Base-by-base conservation (phyloP, 2,113 vertebrate genomes). In the Charadrius vociferus region DNA sequence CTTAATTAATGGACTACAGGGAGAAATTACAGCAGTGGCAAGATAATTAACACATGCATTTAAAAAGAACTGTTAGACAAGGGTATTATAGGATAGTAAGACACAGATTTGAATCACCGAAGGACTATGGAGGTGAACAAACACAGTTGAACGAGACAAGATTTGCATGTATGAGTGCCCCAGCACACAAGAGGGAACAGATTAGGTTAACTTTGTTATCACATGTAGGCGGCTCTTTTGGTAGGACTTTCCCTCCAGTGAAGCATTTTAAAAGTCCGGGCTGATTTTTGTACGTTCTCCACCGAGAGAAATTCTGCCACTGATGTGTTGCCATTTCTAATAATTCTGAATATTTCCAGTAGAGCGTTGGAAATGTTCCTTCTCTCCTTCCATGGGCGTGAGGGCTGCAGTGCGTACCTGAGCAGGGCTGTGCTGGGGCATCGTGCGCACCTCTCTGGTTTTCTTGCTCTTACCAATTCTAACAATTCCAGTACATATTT, bases 1-100 rank as follows among this genome's bases (percentile, higher is more conserved):
- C 98, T 98, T 99, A 99, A 99, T 99, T 99, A 99, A 99, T 98
- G 98, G 98, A 99, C 99, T 98, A 99, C 98, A 96, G 99, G 98
- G 99, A 99, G 98, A 99, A 99, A 98, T 99, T 98, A 98, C 97
- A 98, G 98, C 98, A 94, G 98, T 98, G 98, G 98, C 98, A 98
- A 95, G 98, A 98, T 99, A 99, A 99, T 99, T 99, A 99, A 99
- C 98, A 98, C 97, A 78, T 98, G 97, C 96, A 96, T 98, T 97
- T 97, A 96, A 96, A 97, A 96, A 96, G 97, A 97, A 92, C 98
- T 94, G 94, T 97, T 96, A 97, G 96, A 93, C 93, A 85, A 97
- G 98, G 98, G 98, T 98, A 98, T 99, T 98, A 98, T 98, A 98
- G 98, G 98, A 98, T 98, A 98, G 98, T 98, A 97, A 99, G 98